These are phyloP conservation scores for Penaeus japonicus DNA, from an alignment of 1,140 invertebrate species.

Conservation along the genomic window DNA sequence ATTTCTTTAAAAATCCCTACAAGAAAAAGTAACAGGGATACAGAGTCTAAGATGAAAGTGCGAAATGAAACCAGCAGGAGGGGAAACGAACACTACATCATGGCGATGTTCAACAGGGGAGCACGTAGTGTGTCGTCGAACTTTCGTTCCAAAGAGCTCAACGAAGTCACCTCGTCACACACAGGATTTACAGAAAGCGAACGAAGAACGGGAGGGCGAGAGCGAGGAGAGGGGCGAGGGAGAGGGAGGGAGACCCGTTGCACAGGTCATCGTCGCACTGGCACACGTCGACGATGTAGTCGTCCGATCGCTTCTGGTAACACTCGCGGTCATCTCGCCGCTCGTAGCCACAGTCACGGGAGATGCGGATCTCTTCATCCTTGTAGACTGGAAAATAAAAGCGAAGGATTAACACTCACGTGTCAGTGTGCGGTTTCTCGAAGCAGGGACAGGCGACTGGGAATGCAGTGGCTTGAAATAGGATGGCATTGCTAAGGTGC, in stretches of 20 bases:
- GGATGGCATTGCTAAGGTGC: no score
- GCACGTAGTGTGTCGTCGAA: no score
- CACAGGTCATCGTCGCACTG: slow-evolving; percentile 44
- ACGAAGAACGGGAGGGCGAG: slow-evolving; percentile 23
- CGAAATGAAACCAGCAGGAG: no score
- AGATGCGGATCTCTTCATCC: neutral
- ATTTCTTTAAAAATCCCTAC: no score
- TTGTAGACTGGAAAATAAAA: neutral
- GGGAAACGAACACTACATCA: no score
- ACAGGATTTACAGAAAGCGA: slow-evolving; percentile 15
- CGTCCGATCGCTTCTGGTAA: slow-evolving; percentile 52
- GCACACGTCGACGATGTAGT: slow-evolving; percentile 42
- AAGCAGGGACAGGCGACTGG: neutral
- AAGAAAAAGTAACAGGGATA: no score
- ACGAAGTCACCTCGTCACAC: neutral
- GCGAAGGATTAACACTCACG: neutral
- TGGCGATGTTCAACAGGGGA: no score
- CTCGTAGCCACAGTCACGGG: slow-evolving; percentile 47
- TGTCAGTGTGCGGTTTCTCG: neutral
- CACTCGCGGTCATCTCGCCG: slow-evolving; percentile 30
- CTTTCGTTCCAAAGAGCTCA: no score
- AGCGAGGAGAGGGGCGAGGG: slow-evolving; percentile 18
- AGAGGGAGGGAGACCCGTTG: slow-evolving; percentile 34
- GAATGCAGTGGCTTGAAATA: no score
- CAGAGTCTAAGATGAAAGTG: no score